These are phyloP conservation scores for Sinohyriopsis cumingii DNA, from an alignment of 2,888 invertebrate genomes.

Conservation along the genomic window DNA sequence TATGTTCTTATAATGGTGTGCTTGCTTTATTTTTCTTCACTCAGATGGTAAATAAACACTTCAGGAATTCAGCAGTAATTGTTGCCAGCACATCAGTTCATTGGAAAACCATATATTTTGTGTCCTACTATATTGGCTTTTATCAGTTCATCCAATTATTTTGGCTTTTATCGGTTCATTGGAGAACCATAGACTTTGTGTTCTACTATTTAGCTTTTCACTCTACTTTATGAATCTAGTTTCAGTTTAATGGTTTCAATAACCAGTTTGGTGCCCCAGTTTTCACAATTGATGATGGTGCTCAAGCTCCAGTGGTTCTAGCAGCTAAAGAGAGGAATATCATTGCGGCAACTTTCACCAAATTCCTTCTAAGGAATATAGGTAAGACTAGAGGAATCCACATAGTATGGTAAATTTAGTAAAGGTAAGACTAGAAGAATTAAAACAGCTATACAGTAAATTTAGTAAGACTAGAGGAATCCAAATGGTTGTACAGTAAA, in stretches of 20 bases:
- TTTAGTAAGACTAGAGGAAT: neutral
- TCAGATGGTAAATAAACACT: no score
- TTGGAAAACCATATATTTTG: no score
- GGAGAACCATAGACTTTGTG: no score
- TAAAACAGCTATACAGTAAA: neutral
- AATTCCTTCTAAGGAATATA: constrained; percentile 92
- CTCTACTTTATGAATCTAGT: constrained; percentile 72
- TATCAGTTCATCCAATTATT: no score
- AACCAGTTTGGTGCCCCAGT: constrained; percentile 77
- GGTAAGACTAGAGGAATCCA: constrained; percentile 71
- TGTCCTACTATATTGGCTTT: no score
- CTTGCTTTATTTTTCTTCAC: no score
- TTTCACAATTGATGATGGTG: constrained; percentile 91
- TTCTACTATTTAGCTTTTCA: no score
- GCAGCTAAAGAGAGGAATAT: constrained; percentile 89
- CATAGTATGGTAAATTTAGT: neutral
- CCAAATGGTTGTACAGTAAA: neutral
- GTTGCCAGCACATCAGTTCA: no score
- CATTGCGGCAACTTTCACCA: constrained; percentile 92
- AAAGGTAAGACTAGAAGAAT: no score
- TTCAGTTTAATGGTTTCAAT: constrained; percentile 79
- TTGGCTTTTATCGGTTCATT: no score
- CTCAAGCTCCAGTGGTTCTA: constrained; percentile 88
- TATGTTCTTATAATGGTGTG: no score
- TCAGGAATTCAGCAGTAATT: no score